phyloP scores from a whole-genome alignment of 2,888 invertebrate species.

The Brenthis ino region DNA sequence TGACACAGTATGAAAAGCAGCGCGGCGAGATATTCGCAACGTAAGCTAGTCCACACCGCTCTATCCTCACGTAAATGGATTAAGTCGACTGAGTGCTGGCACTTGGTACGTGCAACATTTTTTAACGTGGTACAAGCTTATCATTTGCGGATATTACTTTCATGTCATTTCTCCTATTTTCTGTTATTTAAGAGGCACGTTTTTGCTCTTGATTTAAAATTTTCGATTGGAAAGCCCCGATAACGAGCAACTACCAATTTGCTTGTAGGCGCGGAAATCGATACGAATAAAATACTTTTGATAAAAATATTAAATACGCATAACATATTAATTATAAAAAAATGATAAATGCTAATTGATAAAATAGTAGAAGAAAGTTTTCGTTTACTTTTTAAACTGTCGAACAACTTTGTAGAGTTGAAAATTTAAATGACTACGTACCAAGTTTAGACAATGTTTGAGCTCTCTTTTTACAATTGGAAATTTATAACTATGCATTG shows the following conservation, averaged over 20 bases:
- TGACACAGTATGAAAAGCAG: not conserved
- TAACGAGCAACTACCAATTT: constrained; percentile 29
- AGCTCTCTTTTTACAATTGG: constrained; percentile 1
- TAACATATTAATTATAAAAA: not conserved
- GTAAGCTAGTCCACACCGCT: constrained; percentile 27
- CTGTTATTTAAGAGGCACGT: constrained; percentile 32
- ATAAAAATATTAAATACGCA: constrained; percentile 2
- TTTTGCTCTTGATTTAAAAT: constrained; percentile 31
- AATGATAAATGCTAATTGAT: constrained; percentile 16
- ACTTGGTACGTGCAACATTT: constrained; percentile 31
- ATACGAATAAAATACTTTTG: constrained; percentile 7
- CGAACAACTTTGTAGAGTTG: constrained; percentile 30
- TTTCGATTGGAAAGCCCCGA: constrained; percentile 23
- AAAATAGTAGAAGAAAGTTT: constrained; percentile 23
- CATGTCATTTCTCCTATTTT: constrained; percentile 35
- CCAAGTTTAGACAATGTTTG: constrained; percentile 5
- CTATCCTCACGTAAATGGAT: constrained; percentile 38
- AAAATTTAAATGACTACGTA: constrained; percentile 24
- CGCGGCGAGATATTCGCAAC: not conserved
- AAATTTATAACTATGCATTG: constrained; percentile 18
- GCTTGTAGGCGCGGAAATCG: constrained; percentile 15
- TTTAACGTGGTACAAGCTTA: constrained; percentile 39
- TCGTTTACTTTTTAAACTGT: constrained; percentile 25
- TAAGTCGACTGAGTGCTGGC: constrained; percentile 33
- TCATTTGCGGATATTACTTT: constrained; percentile 38